Conservation (phyloP, 2,113 vertebrate species). For the Petaurus breviceps region DNA sequence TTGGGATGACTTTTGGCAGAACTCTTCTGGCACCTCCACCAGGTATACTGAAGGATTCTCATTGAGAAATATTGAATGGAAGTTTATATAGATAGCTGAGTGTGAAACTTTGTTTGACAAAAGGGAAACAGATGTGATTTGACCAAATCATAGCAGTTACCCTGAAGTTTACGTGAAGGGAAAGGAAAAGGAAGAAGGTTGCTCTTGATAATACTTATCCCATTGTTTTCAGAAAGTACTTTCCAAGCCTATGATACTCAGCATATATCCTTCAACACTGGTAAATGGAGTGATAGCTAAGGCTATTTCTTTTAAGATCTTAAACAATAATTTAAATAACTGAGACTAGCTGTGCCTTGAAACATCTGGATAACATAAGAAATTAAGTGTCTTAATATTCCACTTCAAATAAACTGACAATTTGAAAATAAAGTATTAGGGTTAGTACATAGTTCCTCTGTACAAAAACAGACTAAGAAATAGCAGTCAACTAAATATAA, state of each 20-base stretch:
- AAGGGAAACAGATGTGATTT: constrained; percentile 74
- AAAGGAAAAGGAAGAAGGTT: constrained; percentile 71
- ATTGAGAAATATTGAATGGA: constrained; percentile 37
- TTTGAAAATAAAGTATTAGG: constrained; percentile 45
- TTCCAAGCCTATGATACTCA: constrained; percentile 46
- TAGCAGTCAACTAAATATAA: constrained; percentile 21
- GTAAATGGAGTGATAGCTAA: not conserved
- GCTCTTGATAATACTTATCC: constrained; percentile 45
- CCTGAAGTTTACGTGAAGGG: constrained; percentile 33
- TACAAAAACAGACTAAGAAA: constrained; percentile 13
- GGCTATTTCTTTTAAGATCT: constrained; percentile 28
- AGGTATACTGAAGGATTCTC: constrained; percentile 34
- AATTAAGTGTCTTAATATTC: constrained; percentile 2
- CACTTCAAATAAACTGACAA: constrained; percentile 9
- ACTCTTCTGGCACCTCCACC: constrained; percentile 15
- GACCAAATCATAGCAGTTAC: constrained; percentile 55
- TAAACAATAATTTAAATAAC: constrained; percentile 40
- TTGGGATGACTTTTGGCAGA: constrained; percentile 52
- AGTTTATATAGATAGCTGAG: constrained; percentile 38
- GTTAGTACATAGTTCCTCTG: constrained; percentile 7
- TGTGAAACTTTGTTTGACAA: constrained; percentile 19
- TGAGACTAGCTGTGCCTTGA: constrained; percentile 6
- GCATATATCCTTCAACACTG: constrained; percentile 27
- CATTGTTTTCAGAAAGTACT: constrained; percentile 57
- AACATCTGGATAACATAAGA: not conserved